phyloP scores from a whole-genome alignment of 2,888 invertebrate species.

The Drosophila ezoana region DNA sequence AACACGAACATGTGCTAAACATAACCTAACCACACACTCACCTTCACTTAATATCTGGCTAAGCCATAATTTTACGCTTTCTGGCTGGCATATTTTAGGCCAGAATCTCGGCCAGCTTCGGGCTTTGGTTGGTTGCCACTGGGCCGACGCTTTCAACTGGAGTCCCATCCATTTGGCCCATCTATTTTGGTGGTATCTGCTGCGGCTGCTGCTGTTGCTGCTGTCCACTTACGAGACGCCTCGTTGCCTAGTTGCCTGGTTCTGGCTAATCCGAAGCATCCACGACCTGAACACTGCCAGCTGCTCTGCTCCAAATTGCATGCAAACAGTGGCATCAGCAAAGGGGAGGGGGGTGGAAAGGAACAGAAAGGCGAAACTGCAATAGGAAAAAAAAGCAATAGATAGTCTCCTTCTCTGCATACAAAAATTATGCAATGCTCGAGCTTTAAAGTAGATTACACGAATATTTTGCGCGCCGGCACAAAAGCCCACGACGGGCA shows the following conservation, averaged over 20 bases:
- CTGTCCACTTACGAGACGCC: slow-evolving; percentile 40
- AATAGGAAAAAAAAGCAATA: slow-evolving; percentile 14
- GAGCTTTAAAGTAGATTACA: slow-evolving; percentile 77
- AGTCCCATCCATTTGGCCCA: slow-evolving; percentile 28
- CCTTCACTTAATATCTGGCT: slow-evolving; percentile 44
- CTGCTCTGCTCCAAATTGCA: slow-evolving; percentile 42
- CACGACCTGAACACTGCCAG: slow-evolving; percentile 16
- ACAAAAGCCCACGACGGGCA: slow-evolving; percentile 77
- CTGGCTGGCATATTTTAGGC: slow-evolving; percentile 23
- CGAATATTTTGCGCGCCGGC: slow-evolving; percentile 70
- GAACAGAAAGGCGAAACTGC: slow-evolving; percentile 7
- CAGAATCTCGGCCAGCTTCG: slow-evolving; percentile 15
- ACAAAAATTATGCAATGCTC: slow-evolving; percentile 72
- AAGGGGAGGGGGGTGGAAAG: neutral
- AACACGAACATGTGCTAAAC: slow-evolving; percentile 14
- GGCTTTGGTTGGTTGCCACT: slow-evolving; percentile 22
- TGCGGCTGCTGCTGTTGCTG: slow-evolving; percentile 7
- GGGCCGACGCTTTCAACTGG: slow-evolving; percentile 9
- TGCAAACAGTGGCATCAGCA: slow-evolving; percentile 26
- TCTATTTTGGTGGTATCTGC: slow-evolving; percentile 29
- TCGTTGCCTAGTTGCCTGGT: slow-evolving; percentile 2
- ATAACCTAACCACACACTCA: slow-evolving; percentile 30
- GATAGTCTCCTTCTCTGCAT: slow-evolving; percentile 38
- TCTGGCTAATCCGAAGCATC: slow-evolving; percentile 24
- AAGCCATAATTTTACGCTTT: slow-evolving; percentile 35